phyloP scores from a whole-genome alignment of 2,797 vertebrate genomes.

The Tapera naevia region DNA sequence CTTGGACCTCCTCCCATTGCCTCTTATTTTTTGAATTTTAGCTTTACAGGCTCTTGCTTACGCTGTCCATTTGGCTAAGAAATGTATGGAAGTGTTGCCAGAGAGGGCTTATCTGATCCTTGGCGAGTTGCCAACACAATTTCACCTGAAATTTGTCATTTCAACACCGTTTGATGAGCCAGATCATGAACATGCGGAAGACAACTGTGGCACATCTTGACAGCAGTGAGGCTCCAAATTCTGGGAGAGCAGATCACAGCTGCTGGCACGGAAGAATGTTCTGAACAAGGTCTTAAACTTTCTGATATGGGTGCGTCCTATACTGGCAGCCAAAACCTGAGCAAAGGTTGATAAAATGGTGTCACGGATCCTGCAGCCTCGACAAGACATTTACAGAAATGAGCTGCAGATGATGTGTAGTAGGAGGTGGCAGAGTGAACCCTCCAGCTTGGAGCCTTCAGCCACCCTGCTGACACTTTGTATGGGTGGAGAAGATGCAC shows the following conservation, averaged over 20 bases:
- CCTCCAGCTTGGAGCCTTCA: neutral
- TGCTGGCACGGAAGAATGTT: neutral
- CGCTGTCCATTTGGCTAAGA: neutral
- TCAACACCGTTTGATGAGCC: slow-evolving; percentile 8
- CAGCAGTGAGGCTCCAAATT: neutral
- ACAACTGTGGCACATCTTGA: neutral
- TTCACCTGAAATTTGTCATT: slow-evolving; percentile 28
- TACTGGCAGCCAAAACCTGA: neutral
- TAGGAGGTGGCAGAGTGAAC: slow-evolving; percentile 8
- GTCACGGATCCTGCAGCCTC: neutral
- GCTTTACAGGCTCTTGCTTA: neutral
- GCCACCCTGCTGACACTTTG: neutral
- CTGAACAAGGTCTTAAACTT: neutral
- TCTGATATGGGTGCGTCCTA: neutral
- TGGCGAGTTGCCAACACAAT: neutral
- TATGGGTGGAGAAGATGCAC: neutral
- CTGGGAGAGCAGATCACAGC: neutral
- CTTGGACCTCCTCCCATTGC: neutral
- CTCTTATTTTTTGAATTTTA: neutral
- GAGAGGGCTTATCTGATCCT: neutral
- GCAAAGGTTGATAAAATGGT: neutral
- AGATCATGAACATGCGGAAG: neutral
- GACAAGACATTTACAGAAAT: neutral
- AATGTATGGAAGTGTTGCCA: neutral
- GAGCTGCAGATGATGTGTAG: neutral